Percentiles rank a stretch among this genome's conserved stretches.
phyloP scores from a whole-genome alignment of 2,797 vertebrate genomes.

The Morelia viridis region DNA sequence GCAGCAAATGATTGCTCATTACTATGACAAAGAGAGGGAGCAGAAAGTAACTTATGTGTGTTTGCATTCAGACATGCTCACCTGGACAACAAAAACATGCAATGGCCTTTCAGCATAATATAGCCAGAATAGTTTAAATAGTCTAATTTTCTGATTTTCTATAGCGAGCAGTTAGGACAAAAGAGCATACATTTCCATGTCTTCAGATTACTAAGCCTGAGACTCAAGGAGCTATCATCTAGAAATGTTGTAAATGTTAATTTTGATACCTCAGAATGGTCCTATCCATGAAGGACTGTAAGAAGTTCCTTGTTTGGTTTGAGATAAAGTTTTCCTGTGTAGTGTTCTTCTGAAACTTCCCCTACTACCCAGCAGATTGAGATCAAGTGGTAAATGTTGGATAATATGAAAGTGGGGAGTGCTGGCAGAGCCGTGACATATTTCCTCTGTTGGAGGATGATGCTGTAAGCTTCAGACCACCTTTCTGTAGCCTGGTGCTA shows the following conservation, averaged over 20 bases:
- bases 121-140: too few relatives aligned
- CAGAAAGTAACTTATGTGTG: neutral
- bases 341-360: too few relatives aligned
- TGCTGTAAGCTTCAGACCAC: too few relatives aligned
- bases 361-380: too few relatives aligned
- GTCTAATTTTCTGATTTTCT: neutral
- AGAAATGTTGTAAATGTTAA: too few relatives aligned
- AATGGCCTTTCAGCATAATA: neutral
- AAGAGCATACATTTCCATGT: neutral
- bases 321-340: neutral
- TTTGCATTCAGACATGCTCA: neutral
- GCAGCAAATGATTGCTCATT: neutral
- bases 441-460: too few relatives aligned
- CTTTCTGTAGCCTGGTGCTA: too few relatives aligned
- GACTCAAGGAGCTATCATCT: too few relatives aligned
- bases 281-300: neutral
- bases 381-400: too few relatives aligned
- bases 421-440: too few relatives aligned
- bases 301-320: neutral
- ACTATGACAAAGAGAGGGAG: neutral
- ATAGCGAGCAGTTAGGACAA: neutral
- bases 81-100: neutral
- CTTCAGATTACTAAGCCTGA: neutral
- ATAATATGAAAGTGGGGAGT: too few relatives aligned
- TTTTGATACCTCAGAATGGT: too few relatives aligned